Evolutionary conservation across 1,140 invertebrate genomes (phyloP).

Genomic region (Copidosoma floridanum): DNA sequence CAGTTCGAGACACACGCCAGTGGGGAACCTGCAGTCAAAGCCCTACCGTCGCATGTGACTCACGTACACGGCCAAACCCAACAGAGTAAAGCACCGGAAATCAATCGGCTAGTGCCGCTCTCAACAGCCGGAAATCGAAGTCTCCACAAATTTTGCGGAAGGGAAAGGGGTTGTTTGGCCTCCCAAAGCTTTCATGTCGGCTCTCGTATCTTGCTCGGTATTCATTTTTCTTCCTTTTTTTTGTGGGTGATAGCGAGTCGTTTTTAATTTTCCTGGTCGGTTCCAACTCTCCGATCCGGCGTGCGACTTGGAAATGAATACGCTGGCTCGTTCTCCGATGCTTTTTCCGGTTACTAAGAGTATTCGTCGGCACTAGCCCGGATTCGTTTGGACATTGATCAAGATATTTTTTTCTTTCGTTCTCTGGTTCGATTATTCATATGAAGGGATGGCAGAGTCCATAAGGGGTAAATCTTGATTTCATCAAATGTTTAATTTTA

Average conservation of each 20-base stretch:
- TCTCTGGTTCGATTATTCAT: too few relatives aligned
- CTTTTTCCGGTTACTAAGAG: background rate
- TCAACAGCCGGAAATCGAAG: constrained; percentile 13
- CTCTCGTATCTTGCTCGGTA: background rate
- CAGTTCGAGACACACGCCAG: too few relatives aligned
- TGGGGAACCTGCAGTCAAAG: too few relatives aligned
- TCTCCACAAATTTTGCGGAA: background rate
- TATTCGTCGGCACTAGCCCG: background rate
- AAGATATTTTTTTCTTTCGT: too few relatives aligned
- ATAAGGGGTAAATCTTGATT: background rate
- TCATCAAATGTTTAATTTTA: too few relatives aligned
- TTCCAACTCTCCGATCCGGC: background rate
- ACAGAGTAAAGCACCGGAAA: too few relatives aligned
- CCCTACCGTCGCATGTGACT: too few relatives aligned
- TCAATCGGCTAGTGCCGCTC: too few relatives aligned
- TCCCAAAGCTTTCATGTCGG: background rate
- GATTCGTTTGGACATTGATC: too few relatives aligned
- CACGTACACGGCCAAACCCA: too few relatives aligned
- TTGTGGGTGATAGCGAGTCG: background rate
- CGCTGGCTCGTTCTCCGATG: background rate
- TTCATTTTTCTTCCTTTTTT: background rate
- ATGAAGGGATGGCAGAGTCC: too few relatives aligned
- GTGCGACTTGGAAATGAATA: constrained; percentile 8
- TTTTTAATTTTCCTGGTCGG: constrained; percentile 5
- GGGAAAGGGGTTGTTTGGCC: too few relatives aligned